phyloP scores from a whole-genome alignment of 2,888 invertebrate genomes.

The Lepidochitona cinerea region DNA sequence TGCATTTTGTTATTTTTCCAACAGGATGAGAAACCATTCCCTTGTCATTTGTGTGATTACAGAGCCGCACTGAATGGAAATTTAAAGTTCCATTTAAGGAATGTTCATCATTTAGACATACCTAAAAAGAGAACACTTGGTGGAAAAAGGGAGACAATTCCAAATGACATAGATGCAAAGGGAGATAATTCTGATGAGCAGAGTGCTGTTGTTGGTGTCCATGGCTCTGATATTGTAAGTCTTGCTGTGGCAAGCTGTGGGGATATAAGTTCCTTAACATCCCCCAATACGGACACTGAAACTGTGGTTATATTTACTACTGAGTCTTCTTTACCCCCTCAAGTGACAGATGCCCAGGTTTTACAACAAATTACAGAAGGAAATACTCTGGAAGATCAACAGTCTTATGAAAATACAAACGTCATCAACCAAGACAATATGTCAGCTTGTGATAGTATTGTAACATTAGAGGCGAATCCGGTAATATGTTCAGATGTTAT shows the following conservation, averaged over 20 bases:
- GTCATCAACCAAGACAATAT: too few relatives aligned
- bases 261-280: neutral
- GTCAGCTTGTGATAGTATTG: too few relatives aligned
- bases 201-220: neutral
- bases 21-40: constrained; percentile 4
- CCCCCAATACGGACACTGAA: neutral
- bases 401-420: neutral
- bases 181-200: neutral
- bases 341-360: neutral
- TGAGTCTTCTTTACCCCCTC: neutral
- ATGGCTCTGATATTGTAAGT: neutral
- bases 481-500: neutral
- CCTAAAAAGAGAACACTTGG: neutral
- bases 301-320: neutral
- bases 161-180: too few relatives aligned
- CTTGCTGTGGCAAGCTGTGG: neutral
- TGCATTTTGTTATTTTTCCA: neutral
- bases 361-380: neutral
- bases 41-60: neutral
- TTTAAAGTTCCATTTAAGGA: neutral
- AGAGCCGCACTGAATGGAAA: neutral
- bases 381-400: neutral
- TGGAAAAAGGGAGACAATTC: neutral
- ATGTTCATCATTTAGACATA: neutral
- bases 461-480: neutral